Percentiles rank a stretch among this genome's conserved stretches.
phyloP scores from a whole-genome alignment of 2,113 vertebrate genomes.

The Xerus inauris region DNA sequence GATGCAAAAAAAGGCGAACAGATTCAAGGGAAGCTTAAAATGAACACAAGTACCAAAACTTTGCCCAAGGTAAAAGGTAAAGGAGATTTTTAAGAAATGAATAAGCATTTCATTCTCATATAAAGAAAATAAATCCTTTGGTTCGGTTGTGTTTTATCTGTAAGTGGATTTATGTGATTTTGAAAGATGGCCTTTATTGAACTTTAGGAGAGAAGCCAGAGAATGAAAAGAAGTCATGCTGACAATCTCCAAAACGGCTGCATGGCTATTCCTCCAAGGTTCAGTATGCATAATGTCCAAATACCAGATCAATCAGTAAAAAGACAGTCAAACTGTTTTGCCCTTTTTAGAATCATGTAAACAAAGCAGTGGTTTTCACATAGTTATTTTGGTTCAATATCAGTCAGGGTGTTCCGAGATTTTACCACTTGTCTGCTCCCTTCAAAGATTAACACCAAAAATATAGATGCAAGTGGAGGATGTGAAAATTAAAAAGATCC shows the following conservation, averaged over 20 bases:
- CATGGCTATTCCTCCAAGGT: neutral
- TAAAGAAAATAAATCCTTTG: slow-evolving; percentile 45
- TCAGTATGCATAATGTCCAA: neutral
- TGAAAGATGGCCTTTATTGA: slow-evolving; percentile 56
- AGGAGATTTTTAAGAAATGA: slow-evolving; percentile 47
- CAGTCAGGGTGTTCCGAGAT: slow-evolving; percentile 4
- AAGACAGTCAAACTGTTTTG: neutral
- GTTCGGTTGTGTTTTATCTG: slow-evolving; percentile 29
- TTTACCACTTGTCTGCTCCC: neutral
- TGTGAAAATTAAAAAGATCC: neutral
- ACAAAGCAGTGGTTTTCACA: slow-evolving; percentile 49
- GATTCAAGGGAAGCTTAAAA: slow-evolving; percentile 32
- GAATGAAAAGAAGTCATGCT: neutral
- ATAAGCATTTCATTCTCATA: slow-evolving; percentile 20
- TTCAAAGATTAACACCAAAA: slow-evolving; percentile 30
- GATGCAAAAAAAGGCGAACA: slow-evolving; percentile 40
- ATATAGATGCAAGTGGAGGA: neutral
- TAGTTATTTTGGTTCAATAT: slow-evolving; percentile 4
- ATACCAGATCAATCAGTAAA: slow-evolving; percentile 55
- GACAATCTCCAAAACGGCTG: neutral
- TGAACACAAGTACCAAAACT: neutral
- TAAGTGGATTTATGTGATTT: slow-evolving; percentile 27
- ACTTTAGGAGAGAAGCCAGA: slow-evolving; percentile 26
- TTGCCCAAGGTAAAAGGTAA: neutral
- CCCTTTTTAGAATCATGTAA: slow-evolving; percentile 52